Evolutionary conservation across 2,888 invertebrate species (phyloP), one percentile per base, ranked within the genome.

Genomic region (Lathronympha strigana): DNA sequence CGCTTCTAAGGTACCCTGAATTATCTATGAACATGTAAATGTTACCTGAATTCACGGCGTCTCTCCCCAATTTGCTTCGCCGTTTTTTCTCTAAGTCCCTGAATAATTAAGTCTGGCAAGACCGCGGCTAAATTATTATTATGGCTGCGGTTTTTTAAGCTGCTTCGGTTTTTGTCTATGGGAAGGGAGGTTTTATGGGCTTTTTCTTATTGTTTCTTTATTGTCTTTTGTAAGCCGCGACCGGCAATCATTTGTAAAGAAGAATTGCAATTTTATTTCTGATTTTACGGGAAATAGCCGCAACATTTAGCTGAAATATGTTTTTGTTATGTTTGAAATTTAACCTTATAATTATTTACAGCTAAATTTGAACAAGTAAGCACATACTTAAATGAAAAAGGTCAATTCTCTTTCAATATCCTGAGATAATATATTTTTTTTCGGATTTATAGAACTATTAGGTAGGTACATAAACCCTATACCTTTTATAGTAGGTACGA

Each of bases 21-120:
- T 87, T 81, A 81, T 82, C 82, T 82, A 87, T 84, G 85, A 78
- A 73, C 80, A 87, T 86, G 87, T 84, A 86, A 86, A 87, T 87
- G 83, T 82, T 80, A 73, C 75, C 76, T 71, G 78, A 78, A 81
- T 82, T 80, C 81, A 77, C 71, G 77, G 78, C 76, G 70, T 69
- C 69, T 70, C 73, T 76, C 73, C 80, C 74, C 81, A 81, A 83
- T 83, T 82, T 82, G 71, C 72, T 68, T 63, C 72, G 74, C 76
- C 77, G 77, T 88, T 89, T 90, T 88, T 90, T 90, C 89, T 88
- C 85, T 82, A 85, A 79, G 79, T 72, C 76, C 61, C 74, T 87
- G 83, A 79, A 89, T 90, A 88, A 89, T 89, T 88, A 84, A 89
- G 71, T 72, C 69, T 73, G 75, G 71, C 76, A 74, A 79, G 81